phyloP scores from a whole-genome alignment of 2,797 vertebrate species.

The Lepus townsendii region DNA sequence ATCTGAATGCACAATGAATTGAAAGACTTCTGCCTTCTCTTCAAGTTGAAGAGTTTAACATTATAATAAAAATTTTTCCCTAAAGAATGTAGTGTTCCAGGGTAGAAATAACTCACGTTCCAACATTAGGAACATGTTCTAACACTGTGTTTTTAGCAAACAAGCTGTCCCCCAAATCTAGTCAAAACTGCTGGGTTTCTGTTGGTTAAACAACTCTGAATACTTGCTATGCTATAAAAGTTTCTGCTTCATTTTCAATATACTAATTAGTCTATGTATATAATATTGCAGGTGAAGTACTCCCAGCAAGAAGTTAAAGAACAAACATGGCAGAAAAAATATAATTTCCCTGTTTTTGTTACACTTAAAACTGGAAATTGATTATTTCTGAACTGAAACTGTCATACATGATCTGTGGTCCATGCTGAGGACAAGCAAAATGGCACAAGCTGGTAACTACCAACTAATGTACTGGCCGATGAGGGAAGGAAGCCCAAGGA shows the following conservation, averaged over 20 bases:
- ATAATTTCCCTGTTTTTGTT: constrained; percentile 56
- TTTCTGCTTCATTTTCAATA: constrained; percentile 25
- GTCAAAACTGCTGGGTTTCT: constrained; percentile 12
- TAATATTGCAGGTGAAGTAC: constrained; percentile 69
- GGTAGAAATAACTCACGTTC: constrained; percentile 18
- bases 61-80: background rate
- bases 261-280: constrained; percentile 58
- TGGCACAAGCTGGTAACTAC: background rate
- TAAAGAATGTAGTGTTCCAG: constrained; percentile 33
- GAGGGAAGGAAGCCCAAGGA: background rate
- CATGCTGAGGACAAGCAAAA: constrained; percentile 24
- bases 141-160: background rate
- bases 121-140: background rate
- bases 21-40: constrained; percentile 40
- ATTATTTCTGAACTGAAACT: constrained; percentile 48
- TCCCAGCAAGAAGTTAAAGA: constrained; percentile 63
- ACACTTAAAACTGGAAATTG: constrained; percentile 76
- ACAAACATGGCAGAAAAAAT: constrained; percentile 44
- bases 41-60: constrained; percentile 49
- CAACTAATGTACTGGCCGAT: background rate
- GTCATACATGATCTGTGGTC: constrained; percentile 30
- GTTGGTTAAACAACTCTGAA: background rate
- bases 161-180: background rate
- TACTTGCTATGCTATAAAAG: background rate
- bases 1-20: background rate